Evolutionary conservation across 2,113 vertebrate species (phyloP).

Genomic region (Chunga burmeisteri): DNA sequence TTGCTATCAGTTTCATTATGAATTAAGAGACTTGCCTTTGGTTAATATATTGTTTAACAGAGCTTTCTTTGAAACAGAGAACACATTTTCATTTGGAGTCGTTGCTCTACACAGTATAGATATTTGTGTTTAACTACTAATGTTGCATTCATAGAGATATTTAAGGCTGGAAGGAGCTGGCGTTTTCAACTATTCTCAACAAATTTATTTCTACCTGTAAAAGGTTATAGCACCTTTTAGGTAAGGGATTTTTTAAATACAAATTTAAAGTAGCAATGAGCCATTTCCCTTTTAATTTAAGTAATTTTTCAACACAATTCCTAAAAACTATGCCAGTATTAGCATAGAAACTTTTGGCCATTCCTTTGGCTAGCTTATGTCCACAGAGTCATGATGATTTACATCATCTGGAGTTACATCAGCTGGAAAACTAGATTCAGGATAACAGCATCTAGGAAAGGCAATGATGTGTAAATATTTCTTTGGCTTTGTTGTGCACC

Average conservation of each 20-base stretch:
- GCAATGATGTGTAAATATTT: conserved; percentile 33
- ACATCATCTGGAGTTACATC: conserved; percentile 7
- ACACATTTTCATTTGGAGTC: neutral
- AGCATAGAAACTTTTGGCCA: neutral
- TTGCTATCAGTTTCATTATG: neutral
- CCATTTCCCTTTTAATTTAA: neutral
- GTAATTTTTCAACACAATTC: neutral
- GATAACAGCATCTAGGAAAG: conserved; percentile 25
- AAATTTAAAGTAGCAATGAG: neutral
- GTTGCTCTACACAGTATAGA: neutral
- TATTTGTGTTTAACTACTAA: neutral
- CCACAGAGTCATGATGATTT: conserved; percentile 1
- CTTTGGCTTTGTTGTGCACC: conserved; percentile 9
- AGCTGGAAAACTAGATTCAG: conserved; percentile 23
- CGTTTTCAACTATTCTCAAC: neutral
- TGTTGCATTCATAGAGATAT: neutral
- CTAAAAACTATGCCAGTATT: neutral
- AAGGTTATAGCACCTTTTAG: neutral
- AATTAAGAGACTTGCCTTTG: neutral
- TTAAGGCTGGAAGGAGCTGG: neutral
- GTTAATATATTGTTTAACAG: neutral
- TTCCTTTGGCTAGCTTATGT: conserved; percentile 1
- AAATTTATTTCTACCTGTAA: neutral
- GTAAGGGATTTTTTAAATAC: neutral
- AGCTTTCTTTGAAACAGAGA: neutral